These are phyloP conservation scores for Hydrozoanthus gracilis DNA, from an alignment of 92 coral and sea anemone species.

Conservation along the genomic window DNA sequence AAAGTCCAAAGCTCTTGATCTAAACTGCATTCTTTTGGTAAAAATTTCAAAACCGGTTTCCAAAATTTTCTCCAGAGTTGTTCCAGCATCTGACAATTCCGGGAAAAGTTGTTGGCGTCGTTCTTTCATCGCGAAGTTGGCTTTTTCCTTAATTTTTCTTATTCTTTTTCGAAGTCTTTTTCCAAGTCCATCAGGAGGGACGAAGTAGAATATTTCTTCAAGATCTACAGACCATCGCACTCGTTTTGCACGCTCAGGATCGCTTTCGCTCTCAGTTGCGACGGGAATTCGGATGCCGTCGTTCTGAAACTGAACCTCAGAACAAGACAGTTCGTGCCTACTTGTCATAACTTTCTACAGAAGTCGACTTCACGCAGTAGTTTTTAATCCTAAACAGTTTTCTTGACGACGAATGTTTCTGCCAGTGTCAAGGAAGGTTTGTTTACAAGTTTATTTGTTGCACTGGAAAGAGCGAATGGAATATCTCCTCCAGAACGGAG, in stretches of 20 bases:
- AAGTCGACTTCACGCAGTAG: background rate
- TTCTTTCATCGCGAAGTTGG: constrained; percentile 23
- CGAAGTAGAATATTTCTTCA: constrained; percentile 17
- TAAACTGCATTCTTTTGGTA: constrained; percentile 20
- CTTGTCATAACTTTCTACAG: no score
- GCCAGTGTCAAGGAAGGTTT: background rate
- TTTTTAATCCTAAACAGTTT: background rate
- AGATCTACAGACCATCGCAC: constrained; percentile 46
- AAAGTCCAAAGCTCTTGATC: constrained; percentile 38
- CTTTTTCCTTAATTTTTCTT: constrained; percentile 20
- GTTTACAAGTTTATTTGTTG: background rate
- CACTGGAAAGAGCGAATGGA: background rate
- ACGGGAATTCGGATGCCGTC: background rate
- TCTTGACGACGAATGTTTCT: background rate
- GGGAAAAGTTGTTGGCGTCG: background rate
- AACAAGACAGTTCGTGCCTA: no score
- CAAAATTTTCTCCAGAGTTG: constrained; percentile 20
- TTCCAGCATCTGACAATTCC: constrained; percentile 20
- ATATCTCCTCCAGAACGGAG: constrained; percentile 5
- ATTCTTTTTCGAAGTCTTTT: constrained; percentile 12
- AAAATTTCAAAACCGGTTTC: constrained; percentile 31
- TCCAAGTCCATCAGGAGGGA: constrained; percentile 28
- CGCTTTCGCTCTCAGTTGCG: background rate
- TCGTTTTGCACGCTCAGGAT: constrained; percentile 5
- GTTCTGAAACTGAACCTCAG: background rate